Evolutionary conservation across 2,797 vertebrate genomes (phyloP), one percentile per base, ranked within the genome.

Genomic region (Malurus splendens): DNA sequence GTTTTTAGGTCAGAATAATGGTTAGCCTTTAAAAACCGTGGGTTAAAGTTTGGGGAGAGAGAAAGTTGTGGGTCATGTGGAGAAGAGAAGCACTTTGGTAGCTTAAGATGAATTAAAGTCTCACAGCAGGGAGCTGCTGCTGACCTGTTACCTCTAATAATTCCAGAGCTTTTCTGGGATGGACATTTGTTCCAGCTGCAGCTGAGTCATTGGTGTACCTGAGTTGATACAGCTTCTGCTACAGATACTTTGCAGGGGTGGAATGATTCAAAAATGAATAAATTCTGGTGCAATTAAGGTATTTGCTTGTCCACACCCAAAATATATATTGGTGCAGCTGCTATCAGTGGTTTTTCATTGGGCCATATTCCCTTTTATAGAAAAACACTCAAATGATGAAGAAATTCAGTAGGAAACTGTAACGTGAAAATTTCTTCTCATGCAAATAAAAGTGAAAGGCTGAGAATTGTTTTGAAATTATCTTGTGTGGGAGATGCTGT

Each of bases 1-100:
- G 8, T 59, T 94, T 93, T 82, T 85, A 94, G 78, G 84, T 91
- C 86, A 89, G 72, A 70, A 82, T 48, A 48, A 48, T 71, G 54
- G 81, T 65, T 90, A 91, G 81, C 81, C 81, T 92, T 87, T 88
- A 86, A 91, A 94, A 91, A 77, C 55, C 0, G 0, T 11, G 16
- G 81, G 86, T 88, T 71, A 80, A 77, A 66, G 55, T 92, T 87
- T 82, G 79, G 80, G 75, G 80, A 78, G 66, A 56, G 73, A 48
- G 61, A 18, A 93, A 73, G 52, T 75, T 76, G 57, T 90, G 64
- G 56, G 56, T 94, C 79, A 75, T 71, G 77, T 67, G 74, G 70
- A 85, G 86, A 87, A 80, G 75, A 75, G 83, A 88, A 77, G 62
- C 39, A 41, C 66, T 89, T 73, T 70, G 50, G 73, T 61, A 54